Evolutionary conservation across 23 tunicate species (phyloP).

Genomic region (Ascidia mentula): DNA sequence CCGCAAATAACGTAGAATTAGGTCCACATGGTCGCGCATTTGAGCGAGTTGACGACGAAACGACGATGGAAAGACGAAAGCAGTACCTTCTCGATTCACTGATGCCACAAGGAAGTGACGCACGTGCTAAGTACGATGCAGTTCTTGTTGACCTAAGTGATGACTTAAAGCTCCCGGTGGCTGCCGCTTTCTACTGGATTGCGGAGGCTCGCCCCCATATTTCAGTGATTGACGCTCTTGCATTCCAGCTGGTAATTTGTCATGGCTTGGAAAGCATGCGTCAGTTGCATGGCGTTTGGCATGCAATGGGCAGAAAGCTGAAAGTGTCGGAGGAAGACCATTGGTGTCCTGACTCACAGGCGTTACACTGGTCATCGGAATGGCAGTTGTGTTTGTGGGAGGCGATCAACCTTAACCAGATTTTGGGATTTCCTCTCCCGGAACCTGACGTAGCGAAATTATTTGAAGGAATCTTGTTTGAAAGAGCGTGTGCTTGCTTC

Average conservation of each 20-base stretch:
- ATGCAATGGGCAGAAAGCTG: not conserved
- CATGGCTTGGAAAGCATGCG: not conserved
- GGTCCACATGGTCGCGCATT: slow-evolving; percentile 7
- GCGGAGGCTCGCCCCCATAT: not conserved
- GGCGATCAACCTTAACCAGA: slow-evolving; percentile 19
- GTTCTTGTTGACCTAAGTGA: not conserved
- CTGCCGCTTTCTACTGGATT: slow-evolving; percentile 37
- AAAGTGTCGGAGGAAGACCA: not conserved
- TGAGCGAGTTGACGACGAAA: not conserved
- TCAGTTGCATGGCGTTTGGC: not conserved
- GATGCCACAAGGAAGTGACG: not conserved
- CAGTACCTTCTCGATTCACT: not conserved
- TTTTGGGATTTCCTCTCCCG: slow-evolving; percentile 21
- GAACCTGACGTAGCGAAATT: slow-evolving; percentile 21
- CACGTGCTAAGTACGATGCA: not conserved
- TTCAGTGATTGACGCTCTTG: not conserved
- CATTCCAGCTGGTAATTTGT: not conserved
- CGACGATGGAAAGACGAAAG: not conserved
- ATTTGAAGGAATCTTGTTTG: not conserved
- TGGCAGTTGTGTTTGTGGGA: slow-evolving; percentile 13
- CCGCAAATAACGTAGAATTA: not conserved
- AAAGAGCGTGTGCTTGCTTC: not conserved
- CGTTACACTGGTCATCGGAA: not conserved
- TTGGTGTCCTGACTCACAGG: not conserved
- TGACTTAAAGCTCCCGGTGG: slow-evolving; percentile 29